Evolutionary conservation across 2,113 vertebrate species (phyloP).

Genomic region (Semicossyphus pulcher): DNA sequence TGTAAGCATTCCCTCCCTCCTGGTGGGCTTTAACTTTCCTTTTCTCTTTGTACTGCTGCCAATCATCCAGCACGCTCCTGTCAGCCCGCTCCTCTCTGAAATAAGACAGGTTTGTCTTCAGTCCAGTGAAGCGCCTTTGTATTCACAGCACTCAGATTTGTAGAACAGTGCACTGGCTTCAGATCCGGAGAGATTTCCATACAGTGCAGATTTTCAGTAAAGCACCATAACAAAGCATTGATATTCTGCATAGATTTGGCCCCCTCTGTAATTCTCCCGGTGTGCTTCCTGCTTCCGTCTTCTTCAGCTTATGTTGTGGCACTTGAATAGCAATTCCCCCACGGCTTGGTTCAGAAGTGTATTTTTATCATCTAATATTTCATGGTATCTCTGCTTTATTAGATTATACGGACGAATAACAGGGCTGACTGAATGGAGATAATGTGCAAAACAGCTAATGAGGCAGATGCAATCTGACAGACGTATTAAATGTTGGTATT

Average conservation of each 20-base stretch:
- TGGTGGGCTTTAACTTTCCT: constrained; percentile 53
- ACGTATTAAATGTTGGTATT: constrained; percentile 27
- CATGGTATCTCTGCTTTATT: constrained; percentile 37
- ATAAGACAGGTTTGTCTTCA: constrained; percentile 49
- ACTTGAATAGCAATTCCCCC: not conserved
- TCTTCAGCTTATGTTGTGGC: not conserved
- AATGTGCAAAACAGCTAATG: constrained; percentile 51
- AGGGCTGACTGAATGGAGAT: constrained; percentile 42
- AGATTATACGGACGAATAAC: constrained; percentile 44
- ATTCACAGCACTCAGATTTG: constrained; percentile 58
- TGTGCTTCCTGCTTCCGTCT: not conserved
- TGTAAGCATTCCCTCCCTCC: not conserved
- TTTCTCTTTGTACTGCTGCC: constrained; percentile 53
- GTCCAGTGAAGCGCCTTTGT: constrained; percentile 51
- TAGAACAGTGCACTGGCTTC: constrained; percentile 33
- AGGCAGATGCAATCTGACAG: constrained; percentile 45
- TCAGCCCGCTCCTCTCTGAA: constrained; percentile 47
- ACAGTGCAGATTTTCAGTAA: constrained; percentile 40
- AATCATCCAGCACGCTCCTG: constrained; percentile 46
- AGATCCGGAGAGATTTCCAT: constrained; percentile 55
- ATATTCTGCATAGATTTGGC: constrained; percentile 41
- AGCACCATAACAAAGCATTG: constrained; percentile 40
- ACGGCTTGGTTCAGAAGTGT: constrained; percentile 15
- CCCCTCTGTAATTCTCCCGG: constrained; percentile 17
- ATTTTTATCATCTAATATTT: constrained; percentile 51